These are phyloP conservation scores for Chionis minor DNA, from an alignment of 2,113 vertebrate genomes.

Conservation along the genomic window DNA sequence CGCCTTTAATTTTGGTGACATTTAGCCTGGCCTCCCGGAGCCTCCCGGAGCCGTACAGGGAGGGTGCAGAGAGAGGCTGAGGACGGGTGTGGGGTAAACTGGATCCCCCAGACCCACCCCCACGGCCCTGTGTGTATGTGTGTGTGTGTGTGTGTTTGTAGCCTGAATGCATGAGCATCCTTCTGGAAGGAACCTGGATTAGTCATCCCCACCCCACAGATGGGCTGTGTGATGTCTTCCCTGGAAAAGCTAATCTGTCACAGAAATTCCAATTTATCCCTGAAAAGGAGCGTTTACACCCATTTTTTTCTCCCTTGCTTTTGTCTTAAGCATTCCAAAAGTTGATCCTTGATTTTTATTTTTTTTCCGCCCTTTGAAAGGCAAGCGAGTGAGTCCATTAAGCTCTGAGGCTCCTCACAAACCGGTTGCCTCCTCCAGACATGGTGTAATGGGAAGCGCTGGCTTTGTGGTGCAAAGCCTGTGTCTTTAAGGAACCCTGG, in stretches of 20 bases:
- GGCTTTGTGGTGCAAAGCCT: neutral
- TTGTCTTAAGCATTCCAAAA: neutral
- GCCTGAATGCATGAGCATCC: conserved; percentile 17
- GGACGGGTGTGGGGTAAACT: neutral
- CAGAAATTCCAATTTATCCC: conserved; percentile 32
- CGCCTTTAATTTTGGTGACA: neutral
- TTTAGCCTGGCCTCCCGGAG: neutral
- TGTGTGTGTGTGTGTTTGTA: neutral
- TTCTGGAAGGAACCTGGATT: conserved; percentile 65
- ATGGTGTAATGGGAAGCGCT: neutral
- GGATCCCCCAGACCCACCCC: neutral
- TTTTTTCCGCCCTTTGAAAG: neutral
- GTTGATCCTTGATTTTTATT: neutral
- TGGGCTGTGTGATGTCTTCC: conserved; percentile 38
- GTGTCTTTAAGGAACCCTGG: conserved; percentile 36
- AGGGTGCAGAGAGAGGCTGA: neutral
- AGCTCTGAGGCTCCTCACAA: neutral
- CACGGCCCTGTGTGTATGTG: neutral
- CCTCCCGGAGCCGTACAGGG: neutral
- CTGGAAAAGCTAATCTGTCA: conserved; percentile 40
- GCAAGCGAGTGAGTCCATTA: neutral
- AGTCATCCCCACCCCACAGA: conserved; percentile 60
- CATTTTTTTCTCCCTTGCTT: neutral
- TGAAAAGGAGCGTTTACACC: neutral
- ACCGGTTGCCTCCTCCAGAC: neutral